Evolutionary conservation across 1,140 invertebrate species (phyloP).

Genomic region (Limonius californicus): DNA sequence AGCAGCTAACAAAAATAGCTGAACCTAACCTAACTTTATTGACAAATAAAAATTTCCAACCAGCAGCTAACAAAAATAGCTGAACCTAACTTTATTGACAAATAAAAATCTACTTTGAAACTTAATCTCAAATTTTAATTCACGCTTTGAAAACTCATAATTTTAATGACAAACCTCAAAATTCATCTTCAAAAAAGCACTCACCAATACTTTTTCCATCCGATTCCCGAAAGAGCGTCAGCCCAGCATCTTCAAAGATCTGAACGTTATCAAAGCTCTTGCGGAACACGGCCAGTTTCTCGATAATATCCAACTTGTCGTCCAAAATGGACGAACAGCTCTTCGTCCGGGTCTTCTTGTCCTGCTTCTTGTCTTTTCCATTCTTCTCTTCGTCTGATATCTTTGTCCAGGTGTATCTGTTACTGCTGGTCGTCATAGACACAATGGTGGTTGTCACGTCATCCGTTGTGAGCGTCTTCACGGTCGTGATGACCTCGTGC

Average conservation of each 20-base stretch:
- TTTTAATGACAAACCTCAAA: too few species aligned
- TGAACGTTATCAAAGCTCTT: slow-evolving; percentile 45
- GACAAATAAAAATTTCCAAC: too few species aligned
- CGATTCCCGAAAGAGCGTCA: slow-evolving; percentile 10
- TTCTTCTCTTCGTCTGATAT: slow-evolving; percentile 31
- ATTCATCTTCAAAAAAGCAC: too few species aligned
- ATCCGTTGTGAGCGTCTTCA: slow-evolving; percentile 35
- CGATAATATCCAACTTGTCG: slow-evolving; percentile 43
- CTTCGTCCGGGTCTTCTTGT: slow-evolving; percentile 42
- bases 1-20: too few species aligned
- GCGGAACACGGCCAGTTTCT: slow-evolving; percentile 45
- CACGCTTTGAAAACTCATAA: too few species aligned
- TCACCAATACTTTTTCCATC: background rate
- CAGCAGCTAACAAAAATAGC: too few species aligned
- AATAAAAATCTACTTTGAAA: too few species aligned
- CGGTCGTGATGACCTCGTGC: slow-evolving; percentile 26
- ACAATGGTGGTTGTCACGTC: slow-evolving; percentile 35
- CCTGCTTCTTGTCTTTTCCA: slow-evolving; percentile 22
- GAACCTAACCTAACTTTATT: too few species aligned
- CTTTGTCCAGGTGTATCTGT: slow-evolving; percentile 42
- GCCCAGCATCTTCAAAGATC: slow-evolving; percentile 35
- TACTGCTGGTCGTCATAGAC: slow-evolving; percentile 40
- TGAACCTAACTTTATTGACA: too few species aligned
- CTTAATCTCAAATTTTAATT: too few species aligned
- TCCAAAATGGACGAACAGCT: slow-evolving; percentile 45